A percentile compares a stretch with the other conserved stretches of the same genome.
Conservation (phyloP, 2,888 invertebrate species). For the Bombylius discolor region DNA sequence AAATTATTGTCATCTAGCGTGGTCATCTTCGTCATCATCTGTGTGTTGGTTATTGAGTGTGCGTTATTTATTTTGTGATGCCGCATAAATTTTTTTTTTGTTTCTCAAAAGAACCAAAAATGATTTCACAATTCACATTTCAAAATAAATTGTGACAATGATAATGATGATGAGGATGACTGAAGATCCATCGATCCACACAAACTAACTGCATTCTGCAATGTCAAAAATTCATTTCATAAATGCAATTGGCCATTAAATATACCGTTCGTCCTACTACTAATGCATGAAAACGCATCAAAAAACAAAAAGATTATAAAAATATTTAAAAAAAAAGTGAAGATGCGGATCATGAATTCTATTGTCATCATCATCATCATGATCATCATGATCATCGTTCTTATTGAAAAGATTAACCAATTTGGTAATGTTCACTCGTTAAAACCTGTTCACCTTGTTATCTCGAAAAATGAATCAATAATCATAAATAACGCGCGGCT, state of each 20-base stretch:
- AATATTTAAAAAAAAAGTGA: not conserved
- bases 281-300: not conserved
- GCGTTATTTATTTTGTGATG: not conserved
- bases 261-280: no score
- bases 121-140: not conserved
- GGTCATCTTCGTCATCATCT: no score
- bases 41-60: not conserved
- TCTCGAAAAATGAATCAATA: conserved; percentile 28
- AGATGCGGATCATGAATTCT: not conserved
- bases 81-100: no score
- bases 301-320: not conserved
- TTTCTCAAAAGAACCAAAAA: not conserved
- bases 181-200: not conserved
- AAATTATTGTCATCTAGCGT: no score
- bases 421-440: conserved; percentile 20
- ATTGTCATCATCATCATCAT: not conserved
- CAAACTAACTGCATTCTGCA: no score
- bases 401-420: conserved; percentile 14
- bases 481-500: conserved; percentile 25
- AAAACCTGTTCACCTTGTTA: conserved; percentile 19
- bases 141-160: not conserved
- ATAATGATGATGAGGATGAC: not conserved
- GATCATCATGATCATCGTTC: not conserved
- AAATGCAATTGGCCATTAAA: no score
- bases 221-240: no score